These are phyloP conservation scores for Eudemis profundana DNA, from an alignment of 2,888 invertebrate genomes.

Conservation along the genomic window DNA sequence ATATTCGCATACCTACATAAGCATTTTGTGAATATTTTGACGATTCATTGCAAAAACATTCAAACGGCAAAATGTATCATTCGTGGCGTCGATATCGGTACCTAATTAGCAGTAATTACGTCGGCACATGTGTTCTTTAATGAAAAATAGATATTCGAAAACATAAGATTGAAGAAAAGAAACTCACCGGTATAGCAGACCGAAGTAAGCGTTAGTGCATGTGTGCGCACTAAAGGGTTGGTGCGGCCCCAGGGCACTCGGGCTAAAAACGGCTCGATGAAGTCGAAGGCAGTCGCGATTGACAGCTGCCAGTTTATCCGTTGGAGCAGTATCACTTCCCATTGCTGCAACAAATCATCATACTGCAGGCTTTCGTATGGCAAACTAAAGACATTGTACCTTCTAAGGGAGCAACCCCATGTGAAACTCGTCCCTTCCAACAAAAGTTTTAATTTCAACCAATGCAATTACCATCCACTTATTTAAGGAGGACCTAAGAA, in stretches of 20 bases:
- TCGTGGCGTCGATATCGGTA: too few species aligned
- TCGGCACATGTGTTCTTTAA: too few species aligned
- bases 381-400: constrained; percentile 20
- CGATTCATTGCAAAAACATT: too few species aligned
- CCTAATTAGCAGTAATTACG: too few species aligned
- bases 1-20: too few species aligned
- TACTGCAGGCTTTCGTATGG: constrained; percentile 1
- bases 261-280: constrained; percentile 91
- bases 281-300: constrained; percentile 92
- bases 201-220: constrained; percentile 91
- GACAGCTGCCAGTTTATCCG: constrained; percentile 92
- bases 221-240: constrained; percentile 87
- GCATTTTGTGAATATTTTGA: too few species aligned
- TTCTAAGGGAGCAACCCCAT: constrained; percentile 55
- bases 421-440: constrained; percentile 57
- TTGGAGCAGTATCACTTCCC: constrained; percentile 91
- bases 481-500: constrained; percentile 58
- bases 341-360: constrained; percentile 85
- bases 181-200: constrained; percentile 92
- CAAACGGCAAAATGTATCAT: too few species aligned
- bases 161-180: constrained; percentile 41
- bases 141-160: background rate
- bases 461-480: constrained; percentile 54
- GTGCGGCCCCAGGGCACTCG: constrained; percentile 86
- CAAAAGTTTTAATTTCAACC: constrained; percentile 52